Evolutionary conservation across 2,113 vertebrate species (phyloP).

Genomic region (Columbina picui): DNA sequence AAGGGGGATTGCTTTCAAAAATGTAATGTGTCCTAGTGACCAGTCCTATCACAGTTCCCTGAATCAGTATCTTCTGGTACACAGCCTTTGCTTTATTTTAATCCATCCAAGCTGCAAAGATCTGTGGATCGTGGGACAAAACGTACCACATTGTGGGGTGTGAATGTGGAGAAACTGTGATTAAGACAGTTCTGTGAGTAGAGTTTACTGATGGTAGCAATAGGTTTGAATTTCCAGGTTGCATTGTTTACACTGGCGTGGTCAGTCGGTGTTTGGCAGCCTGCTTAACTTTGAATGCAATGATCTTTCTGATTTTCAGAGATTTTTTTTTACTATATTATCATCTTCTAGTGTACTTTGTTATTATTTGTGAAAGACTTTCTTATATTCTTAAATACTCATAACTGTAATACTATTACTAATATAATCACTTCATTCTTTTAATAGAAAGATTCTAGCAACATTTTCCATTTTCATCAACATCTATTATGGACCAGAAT

Average conservation of each 20-base stretch:
- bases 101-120: background rate
- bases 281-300: background rate
- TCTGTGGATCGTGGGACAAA: background rate
- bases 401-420: background rate
- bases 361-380: background rate
- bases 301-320: fast-evolving
- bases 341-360: background rate
- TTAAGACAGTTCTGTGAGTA: background rate
- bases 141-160: no score
- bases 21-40: background rate
- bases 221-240: fast-evolving
- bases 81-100: background rate
- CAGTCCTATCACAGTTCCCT: background rate
- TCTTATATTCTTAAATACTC: background rate
- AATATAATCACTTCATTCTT: background rate
- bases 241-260: background rate
- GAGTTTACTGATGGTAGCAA: background rate
- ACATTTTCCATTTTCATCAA: background rate
- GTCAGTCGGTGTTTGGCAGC: background rate
- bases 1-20: background rate
- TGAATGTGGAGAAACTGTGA: background rate
- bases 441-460: background rate
- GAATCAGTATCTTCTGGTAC: background rate
- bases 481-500: background rate
- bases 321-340: background rate